Conservation (phyloP, 2,888 invertebrate species). For the Dynastes hyllus region DNA sequence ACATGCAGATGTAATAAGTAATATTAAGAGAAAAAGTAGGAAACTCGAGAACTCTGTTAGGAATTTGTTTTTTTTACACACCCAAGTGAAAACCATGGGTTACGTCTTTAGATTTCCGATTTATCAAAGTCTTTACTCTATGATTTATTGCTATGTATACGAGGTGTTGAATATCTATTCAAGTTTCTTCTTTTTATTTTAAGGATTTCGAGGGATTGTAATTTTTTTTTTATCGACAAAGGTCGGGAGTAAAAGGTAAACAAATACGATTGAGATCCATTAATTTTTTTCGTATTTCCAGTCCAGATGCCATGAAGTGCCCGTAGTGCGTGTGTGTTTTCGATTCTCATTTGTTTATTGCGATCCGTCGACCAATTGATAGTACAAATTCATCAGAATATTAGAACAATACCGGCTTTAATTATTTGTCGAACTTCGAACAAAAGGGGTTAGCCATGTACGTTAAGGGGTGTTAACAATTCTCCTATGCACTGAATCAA, state of each 20-base stretch:
- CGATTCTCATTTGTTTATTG: constrained; percentile 45
- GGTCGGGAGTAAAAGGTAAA: not conserved
- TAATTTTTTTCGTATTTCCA: not conserved
- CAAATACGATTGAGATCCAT: not conserved
- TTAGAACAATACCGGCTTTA: constrained; percentile 50
- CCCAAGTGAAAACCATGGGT: not conserved
- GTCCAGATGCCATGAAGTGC: constrained; percentile 22
- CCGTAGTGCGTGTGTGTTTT: constrained; percentile 21
- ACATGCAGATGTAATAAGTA: constrained; percentile 25
- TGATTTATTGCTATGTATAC: constrained; percentile 13
- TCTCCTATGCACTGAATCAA: constrained; percentile 49
- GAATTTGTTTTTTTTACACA: constrained; percentile 18
- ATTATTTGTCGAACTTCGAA: constrained; percentile 50
- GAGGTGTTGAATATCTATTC: no score
- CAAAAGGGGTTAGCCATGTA: constrained; percentile 25
- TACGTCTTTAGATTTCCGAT: constrained; percentile 23
- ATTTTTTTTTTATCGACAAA: no score
- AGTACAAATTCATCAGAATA: constrained; percentile 47
- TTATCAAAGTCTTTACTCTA: constrained; percentile 18
- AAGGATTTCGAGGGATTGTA: not conserved
- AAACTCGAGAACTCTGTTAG: not conserved
- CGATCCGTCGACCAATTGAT: constrained; percentile 39
- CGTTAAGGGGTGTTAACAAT: constrained; percentile 33
- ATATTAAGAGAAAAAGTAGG: not conserved
- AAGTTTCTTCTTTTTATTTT: not conserved